Evolutionary conservation across 2,888 invertebrate genomes (phyloP).

Genomic region (Polylopha cassiicola): DNA sequence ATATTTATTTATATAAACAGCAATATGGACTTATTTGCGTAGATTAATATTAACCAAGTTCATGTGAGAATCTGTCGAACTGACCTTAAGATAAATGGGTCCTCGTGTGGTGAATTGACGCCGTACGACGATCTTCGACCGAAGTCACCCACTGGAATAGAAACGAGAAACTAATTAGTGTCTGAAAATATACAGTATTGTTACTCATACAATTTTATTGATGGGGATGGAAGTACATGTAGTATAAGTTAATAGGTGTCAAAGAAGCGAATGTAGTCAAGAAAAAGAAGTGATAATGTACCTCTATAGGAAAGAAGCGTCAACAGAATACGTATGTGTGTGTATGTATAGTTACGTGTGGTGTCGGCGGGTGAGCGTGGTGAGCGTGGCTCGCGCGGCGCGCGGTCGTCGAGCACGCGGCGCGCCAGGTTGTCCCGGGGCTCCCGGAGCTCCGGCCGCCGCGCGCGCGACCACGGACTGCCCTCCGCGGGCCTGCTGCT

Average conservation of each 20-base stretch:
- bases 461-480: not conserved
- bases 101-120: conserved; percentile 47
- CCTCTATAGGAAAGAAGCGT: too few species aligned
- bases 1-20: too few species aligned
- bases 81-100: conserved; percentile 54
- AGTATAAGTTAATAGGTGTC: too few species aligned
- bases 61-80: conserved; percentile 3
- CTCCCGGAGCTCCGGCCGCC: conserved; percentile 13
- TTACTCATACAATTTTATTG: too few species aligned
- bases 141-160: conserved; percentile 41
- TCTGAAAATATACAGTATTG: too few species aligned
- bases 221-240: too few species aligned
- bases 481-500: not conserved
- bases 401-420: conserved; percentile 35
- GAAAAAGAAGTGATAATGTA: not conserved
- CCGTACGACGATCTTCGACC: conserved; percentile 42
- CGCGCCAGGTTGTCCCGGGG: conserved; percentile 29
- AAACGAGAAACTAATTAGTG: conserved; percentile 1
- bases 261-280: too few species aligned
- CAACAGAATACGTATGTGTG: too few species aligned
- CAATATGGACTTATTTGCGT: too few species aligned
- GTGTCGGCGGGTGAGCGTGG: too few species aligned
- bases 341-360: too few species aligned
- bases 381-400: conserved; percentile 20
- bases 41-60: not conserved